phyloP scores from a whole-genome alignment of 2,113 vertebrate species.

The Sialia sialis region DNA sequence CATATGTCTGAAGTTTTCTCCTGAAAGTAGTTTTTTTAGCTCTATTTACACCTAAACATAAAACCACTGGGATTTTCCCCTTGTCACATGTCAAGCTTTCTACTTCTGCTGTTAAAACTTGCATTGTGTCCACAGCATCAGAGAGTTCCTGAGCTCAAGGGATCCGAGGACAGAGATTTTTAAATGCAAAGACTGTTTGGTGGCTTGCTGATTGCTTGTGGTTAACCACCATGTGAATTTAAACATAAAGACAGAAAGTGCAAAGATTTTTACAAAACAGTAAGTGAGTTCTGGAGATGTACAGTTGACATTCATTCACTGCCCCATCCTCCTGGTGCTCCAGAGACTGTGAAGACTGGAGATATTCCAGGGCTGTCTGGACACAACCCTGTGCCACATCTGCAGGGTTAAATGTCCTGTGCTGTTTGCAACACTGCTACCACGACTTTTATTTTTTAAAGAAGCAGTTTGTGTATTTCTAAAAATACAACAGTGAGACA shows the following conservation, averaged over 20 bases:
- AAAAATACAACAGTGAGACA: not conserved
- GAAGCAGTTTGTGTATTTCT: not conserved
- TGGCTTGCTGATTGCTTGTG: not conserved
- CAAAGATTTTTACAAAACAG: not conserved
- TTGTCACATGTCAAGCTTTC: not conserved
- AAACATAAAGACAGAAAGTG: not conserved
- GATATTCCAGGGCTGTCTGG: not conserved
- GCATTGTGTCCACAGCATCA: not conserved
- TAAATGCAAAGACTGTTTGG: not conserved
- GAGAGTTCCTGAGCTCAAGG: not conserved
- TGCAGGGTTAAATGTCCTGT: not conserved
- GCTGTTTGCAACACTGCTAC: not conserved
- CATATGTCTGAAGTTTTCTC: not conserved
- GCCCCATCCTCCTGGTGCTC: not conserved
- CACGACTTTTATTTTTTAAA: not conserved
- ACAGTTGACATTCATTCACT: not conserved
- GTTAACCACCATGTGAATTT: not conserved
- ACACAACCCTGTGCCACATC: not conserved
- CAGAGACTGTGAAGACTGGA: not conserved
- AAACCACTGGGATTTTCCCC: not conserved
- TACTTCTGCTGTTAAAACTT: not conserved
- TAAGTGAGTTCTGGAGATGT: not conserved
- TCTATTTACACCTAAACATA: not conserved
- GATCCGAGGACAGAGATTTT: not conserved
- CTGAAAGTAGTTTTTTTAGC: not conserved